Conservation (phyloP, 53 echinoderm and acorn worm species). For the Crossaster papposus region DNA sequence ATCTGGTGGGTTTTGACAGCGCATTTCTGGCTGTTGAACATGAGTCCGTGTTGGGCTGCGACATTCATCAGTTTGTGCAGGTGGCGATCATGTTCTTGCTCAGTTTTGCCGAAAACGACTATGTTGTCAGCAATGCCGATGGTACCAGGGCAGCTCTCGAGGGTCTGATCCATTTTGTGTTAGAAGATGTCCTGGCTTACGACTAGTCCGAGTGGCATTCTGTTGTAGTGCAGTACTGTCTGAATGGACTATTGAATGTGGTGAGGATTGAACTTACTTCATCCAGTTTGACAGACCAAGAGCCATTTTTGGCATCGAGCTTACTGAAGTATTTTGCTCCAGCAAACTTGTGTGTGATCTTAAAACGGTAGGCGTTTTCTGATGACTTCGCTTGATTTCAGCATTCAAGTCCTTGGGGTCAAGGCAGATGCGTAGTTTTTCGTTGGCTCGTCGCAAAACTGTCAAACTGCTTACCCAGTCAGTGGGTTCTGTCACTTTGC, state of each 20-base stretch:
- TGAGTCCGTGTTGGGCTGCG: slow-evolving; percentile 40
- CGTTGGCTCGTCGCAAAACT: neutral
- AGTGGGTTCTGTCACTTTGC: slow-evolving; percentile 43
- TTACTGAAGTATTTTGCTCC: slow-evolving; percentile 32
- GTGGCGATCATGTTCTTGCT: slow-evolving; percentile 51
- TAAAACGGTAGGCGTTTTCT: slow-evolving; percentile 64
- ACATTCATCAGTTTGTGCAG: slow-evolving; percentile 58
- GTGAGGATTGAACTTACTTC: slow-evolving; percentile 20
- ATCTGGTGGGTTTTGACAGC: slow-evolving; percentile 59
- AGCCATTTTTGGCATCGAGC: slow-evolving; percentile 41
- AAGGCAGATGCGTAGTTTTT: slow-evolving; percentile 43
- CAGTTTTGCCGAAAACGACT: slow-evolving; percentile 34
- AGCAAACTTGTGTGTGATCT: slow-evolving; percentile 41
- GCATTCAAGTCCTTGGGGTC: slow-evolving; percentile 65
- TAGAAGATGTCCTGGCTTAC: slow-evolving; percentile 75
- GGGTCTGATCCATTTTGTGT: slow-evolving; percentile 63
- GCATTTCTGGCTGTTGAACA: slow-evolving; percentile 57
- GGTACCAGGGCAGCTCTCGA: slow-evolving; percentile 60
- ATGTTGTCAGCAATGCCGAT: slow-evolving; percentile 72
- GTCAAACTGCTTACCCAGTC: slow-evolving; percentile 44
- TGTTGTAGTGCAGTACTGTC: slow-evolving; percentile 29
- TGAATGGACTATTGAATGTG: slow-evolving; percentile 49
- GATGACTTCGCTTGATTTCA: slow-evolving; percentile 53
- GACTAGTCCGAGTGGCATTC: slow-evolving; percentile 33
- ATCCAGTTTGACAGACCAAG: neutral